These are phyloP conservation scores for Drosophila kanekoi DNA, from an alignment of 2,888 invertebrate species.

Conservation along the genomic window DNA sequence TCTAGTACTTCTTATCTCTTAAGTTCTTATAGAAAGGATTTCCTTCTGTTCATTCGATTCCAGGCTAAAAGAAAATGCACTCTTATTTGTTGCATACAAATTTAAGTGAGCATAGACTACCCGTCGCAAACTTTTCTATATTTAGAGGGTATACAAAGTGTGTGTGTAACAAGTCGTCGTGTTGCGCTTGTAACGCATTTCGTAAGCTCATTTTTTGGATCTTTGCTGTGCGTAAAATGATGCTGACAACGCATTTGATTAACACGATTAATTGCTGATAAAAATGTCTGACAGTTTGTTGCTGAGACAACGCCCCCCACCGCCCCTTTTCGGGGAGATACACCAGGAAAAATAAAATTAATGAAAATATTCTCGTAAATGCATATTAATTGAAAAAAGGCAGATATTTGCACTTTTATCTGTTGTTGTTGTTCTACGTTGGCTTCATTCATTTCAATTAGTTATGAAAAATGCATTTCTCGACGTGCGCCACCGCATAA, in stretches of 20 bases:
- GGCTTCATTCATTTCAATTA: conserved; percentile 63
- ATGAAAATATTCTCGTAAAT: conserved; percentile 21
- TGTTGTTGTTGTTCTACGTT: neutral
- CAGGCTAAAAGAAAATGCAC: too few relatives aligned
- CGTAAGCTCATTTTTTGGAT: conserved; percentile 59
- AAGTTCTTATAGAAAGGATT: too few relatives aligned
- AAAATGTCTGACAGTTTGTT: conserved; percentile 75
- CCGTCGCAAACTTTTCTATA: neutral
- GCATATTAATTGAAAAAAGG: conserved; percentile 45
- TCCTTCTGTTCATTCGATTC: too few relatives aligned
- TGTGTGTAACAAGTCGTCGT: conserved; percentile 50
- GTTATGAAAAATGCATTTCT: conserved; percentile 76
- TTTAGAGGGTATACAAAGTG: conserved; percentile 49
- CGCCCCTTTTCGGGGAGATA: conserved; percentile 42
- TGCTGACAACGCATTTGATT: conserved; percentile 84
- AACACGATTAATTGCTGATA: conserved; percentile 84
- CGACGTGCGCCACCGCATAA: conserved; percentile 68
- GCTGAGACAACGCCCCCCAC: neutral
- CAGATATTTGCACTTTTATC: conserved; percentile 22
- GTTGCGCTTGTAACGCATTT: conserved; percentile 62
- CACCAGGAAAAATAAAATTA: conserved; percentile 19
- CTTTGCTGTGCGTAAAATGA: conserved; percentile 72
- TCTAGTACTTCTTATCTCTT: too few relatives aligned
- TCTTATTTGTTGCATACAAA: neutral
- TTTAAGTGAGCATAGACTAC: neutral